Conservation (phyloP, 2,888 invertebrate genomes). For the Timandra comae region DNA sequence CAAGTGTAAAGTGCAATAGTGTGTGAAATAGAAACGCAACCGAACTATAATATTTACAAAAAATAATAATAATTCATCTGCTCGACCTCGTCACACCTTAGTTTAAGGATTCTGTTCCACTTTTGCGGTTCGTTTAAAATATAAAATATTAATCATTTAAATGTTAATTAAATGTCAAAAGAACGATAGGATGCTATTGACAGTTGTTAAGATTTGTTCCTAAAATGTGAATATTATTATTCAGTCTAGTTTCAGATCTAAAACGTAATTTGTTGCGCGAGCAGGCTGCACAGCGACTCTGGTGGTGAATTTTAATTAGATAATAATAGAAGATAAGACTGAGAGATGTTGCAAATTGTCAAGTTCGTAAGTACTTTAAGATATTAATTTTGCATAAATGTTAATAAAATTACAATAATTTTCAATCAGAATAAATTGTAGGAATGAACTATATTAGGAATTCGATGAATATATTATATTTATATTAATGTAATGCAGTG, state of each 20-base stretch:
- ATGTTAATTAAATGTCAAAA: conserved; percentile 67
- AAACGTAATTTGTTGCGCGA: conserved; percentile 49
- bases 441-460: too few species aligned
- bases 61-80: too few species aligned
- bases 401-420: too few species aligned
- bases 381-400: too few species aligned
- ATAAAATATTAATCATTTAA: conserved; percentile 64
- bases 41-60: conserved; percentile 56
- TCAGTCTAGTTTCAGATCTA: conserved; percentile 63
- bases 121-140: conserved; percentile 60
- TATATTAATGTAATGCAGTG: neutral
- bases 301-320: conserved; percentile 15
- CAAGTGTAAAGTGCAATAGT: conserved; percentile 32
- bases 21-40: conserved; percentile 33
- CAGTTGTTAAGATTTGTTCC: conserved; percentile 43
- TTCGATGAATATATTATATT: neutral
- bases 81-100: conserved; percentile 61
- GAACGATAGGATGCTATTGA: conserved; percentile 49
- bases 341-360: conserved; percentile 32
- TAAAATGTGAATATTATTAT: conserved; percentile 31
- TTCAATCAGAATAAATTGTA: neutral
- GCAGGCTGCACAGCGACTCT: conserved; percentile 31
- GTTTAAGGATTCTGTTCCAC: conserved; percentile 60
- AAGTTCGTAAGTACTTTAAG: conserved; percentile 41
- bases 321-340: conserved; percentile 21